A percentile compares a stretch with the other conserved stretches of the same genome.
phyloP scores from a whole-genome alignment of 2,888 invertebrate genomes.

The Sycophila texana region DNA sequence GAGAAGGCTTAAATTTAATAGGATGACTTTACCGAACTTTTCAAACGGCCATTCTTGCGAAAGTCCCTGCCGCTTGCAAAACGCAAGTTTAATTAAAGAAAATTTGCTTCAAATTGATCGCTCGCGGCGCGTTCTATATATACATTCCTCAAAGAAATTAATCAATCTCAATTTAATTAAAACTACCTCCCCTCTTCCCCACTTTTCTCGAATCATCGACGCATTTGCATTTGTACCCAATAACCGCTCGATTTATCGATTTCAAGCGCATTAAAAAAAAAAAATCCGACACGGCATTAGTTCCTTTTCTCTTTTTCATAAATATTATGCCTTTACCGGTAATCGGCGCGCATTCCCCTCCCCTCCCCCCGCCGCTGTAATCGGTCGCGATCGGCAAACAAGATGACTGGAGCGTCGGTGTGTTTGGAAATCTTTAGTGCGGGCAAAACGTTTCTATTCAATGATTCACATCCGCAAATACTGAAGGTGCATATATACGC shows the following conservation, averaged over 20 bases:
- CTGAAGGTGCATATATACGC: constrained; percentile 14
- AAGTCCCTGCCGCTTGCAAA: constrained; percentile 14
- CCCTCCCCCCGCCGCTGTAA: not conserved
- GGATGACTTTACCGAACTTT: constrained; percentile 48
- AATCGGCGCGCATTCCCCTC: not conserved
- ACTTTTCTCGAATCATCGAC: not conserved
- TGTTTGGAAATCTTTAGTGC: constrained; percentile 38
- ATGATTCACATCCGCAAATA: constrained; percentile 48
- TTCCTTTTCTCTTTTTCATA: not conserved
- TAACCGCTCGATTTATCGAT: not conserved
- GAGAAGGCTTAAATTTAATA: constrained; percentile 38
- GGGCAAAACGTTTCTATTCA: constrained; percentile 25
- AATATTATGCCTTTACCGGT: not conserved
- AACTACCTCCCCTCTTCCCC: not conserved
- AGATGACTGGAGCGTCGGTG: constrained; percentile 7
- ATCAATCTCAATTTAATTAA: constrained; percentile 43
- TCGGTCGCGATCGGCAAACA: constrained; percentile 11
- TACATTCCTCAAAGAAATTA: constrained; percentile 26
- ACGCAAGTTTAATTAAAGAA: constrained; percentile 46
- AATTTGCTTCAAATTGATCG: constrained; percentile 39
- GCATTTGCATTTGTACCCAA: constrained; percentile 27
- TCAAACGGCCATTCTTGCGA: constrained; percentile 14
- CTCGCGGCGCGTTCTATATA: not conserved
- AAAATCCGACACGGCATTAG: not conserved
- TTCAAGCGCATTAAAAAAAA: constrained; percentile 5